phyloP scores from a whole-genome alignment of 2,113 vertebrate species.

The Chrysochloris asiatica region DNA sequence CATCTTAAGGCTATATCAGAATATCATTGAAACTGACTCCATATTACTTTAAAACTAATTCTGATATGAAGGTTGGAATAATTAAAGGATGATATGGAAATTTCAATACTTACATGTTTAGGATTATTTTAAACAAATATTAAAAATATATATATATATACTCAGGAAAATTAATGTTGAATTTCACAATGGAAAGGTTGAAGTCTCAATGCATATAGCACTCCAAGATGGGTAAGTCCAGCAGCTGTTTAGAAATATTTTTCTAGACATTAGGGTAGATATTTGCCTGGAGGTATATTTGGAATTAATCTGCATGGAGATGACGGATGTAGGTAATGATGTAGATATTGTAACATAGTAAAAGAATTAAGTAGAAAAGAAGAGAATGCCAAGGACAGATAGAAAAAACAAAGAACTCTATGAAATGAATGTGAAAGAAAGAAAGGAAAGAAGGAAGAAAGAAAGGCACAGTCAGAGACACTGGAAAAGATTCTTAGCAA shows the following conservation, averaged over 20 bases:
- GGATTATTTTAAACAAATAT: background rate
- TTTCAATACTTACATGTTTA: background rate
- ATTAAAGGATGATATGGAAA: background rate
- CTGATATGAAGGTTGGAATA: background rate
- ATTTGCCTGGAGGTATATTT: background rate
- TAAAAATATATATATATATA: background rate
- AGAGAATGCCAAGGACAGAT: background rate
- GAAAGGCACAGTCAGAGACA: background rate
- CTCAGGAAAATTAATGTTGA: background rate
- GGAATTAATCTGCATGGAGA: background rate
- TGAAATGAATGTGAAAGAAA: background rate
- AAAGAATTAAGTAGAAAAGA: background rate
- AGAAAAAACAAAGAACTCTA: background rate
- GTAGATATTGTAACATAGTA: background rate
- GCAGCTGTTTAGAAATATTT: background rate
- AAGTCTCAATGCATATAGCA: background rate
- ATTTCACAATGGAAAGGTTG: background rate
- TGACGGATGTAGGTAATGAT: background rate
- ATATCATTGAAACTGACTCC: background rate
- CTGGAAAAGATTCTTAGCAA: background rate
- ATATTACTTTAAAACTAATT: background rate
- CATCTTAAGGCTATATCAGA: background rate
- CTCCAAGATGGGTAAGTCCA: background rate
- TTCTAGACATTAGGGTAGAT: background rate
- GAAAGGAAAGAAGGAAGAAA: too few species aligned